Base-by-base conservation (phyloP, 2,888 invertebrate species). In the Sepiola atlantica region DNA sequence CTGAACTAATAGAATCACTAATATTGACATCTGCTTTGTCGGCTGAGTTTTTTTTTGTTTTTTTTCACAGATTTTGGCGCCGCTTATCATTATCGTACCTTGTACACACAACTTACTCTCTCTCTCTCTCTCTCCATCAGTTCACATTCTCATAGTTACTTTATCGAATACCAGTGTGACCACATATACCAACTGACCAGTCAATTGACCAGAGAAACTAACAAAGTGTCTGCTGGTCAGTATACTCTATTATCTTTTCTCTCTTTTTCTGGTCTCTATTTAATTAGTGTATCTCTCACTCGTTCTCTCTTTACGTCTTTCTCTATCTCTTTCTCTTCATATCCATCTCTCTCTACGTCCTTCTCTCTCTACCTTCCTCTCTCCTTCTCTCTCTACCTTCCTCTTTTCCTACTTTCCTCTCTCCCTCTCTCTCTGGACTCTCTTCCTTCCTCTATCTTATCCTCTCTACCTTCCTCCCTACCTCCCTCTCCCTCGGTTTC, bases 1-100 rank as follows among this genome's bases (percentile, higher is more conserved):
- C 77, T 77, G 77, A 77, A 77, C 77, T 77, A 77, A 77, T 77
- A 77, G 77, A 77, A 77, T 77, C 32, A 32, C 16, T n/a, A 77
- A 77, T 77, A 77, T 77, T 77, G 77, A 77, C 77, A 77, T 77
- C n/a, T 77, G n/a, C n/a, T 77, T 77, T n/a, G 77, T n/a, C 77
- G n/a, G n/a, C 77, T 77, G 32, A 77, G 32, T n/a, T 77, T 77
- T 77, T 77, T 32, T 1, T n/a, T n/a, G n/a, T n/a, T n/a, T n/a
- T n/a, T n/a, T n/a, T n/a, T n/a, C n/a, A n/a, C 32, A 77, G 77
- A 77, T n/a, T 14, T n/a, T 77, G 77, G n/a, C 32, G 77, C 32
- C 16, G 77, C 77, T 45, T 32, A 32, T 77, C 77, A 77, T 77
- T 77, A 77, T 77, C n/a, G n/a, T n/a, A 77, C n/a, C 77, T 77